Conservation (phyloP, 1,140 invertebrate genomes). For the Solenopsis invicta region DNA sequence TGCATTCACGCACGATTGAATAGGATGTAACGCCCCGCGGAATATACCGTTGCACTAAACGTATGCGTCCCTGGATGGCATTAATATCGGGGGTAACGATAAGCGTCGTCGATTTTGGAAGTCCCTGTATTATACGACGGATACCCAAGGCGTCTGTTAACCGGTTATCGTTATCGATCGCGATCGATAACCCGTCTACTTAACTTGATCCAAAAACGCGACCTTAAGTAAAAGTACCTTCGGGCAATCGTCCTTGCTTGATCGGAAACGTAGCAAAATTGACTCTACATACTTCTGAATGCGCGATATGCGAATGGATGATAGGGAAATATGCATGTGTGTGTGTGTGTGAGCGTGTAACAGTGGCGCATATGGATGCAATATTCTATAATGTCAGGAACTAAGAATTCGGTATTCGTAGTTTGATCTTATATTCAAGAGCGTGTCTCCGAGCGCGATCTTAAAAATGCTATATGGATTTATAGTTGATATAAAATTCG, state of each 20-base stretch:
- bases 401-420: conserved; percentile 25
- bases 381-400: conserved; percentile 52
- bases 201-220: conserved; percentile 9
- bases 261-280: conserved; percentile 45
- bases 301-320: conserved; percentile 3
- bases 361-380: conserved; percentile 15
- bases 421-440: neutral
- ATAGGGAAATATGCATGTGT: neutral
- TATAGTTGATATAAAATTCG: neutral
- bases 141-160: conserved; percentile 16
- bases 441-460: neutral
- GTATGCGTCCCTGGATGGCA: conserved; percentile 48
- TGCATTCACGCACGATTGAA: conserved; percentile 56
- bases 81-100: conserved; percentile 32
- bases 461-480: conserved; percentile 5
- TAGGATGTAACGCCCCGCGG: conserved; percentile 69
- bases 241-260: neutral
- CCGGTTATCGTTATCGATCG: neutral
- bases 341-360: conserved; percentile 15
- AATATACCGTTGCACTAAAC: conserved; percentile 13
- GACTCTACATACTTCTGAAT: conserved; percentile 1
- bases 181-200: conserved; percentile 5
- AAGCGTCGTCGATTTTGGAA: conserved; percentile 55
- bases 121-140: conserved; percentile 31
- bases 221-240: neutral